Base-by-base conservation (phyloP, 2,113 vertebrate species). In the Eulacestoma nigropectus region DNA sequence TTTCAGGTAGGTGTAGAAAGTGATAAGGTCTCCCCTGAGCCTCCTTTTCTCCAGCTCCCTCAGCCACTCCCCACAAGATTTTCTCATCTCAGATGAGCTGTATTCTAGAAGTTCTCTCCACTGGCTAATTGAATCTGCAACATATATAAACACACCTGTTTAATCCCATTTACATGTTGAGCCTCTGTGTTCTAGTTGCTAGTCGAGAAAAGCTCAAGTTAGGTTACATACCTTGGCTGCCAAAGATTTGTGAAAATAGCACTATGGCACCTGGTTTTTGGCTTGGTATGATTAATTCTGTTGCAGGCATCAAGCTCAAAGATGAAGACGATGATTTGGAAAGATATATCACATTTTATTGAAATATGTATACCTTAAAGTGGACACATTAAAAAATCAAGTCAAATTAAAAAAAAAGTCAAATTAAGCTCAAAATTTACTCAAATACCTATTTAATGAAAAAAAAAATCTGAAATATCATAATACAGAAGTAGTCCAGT, bases 21-120 rank as follows among this genome's bases (percentile, higher is more conserved):
- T 0, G 0, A 30, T 13, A 4, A n/a, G 4, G 17, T 70, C 8
- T 75, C 20, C 20, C 17, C 20, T 37, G 1, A 52, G 6, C 5
- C 4, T 47, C 13, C 11, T 69, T 59, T 55, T 60, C 41, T 63
- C 32, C 7, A 49, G 7, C 4, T 46, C 29, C 13, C 7, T 64
- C 53, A 68, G 13, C 7, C 1, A 1, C 11, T 72, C 15, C 15
- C 32, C 26, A 7, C 29, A 60, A 41, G 14, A 35, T 15, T 39
- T 86, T 6, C 44, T 87, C 11, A 37, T 49, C 22, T 57, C 39
- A 72, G 26, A 47, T 50, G 2, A 79, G 33, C 16, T n/a, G 17
- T 65, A 26, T 76, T 86, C 53, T 64, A 55, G 7, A 86, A 60
- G 16, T 77, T 56, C 2, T 73, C 17, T 88, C 16, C 32, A n/a